These are phyloP conservation scores for Octomys mimax DNA, from an alignment of 2,797 vertebrate species.

Conservation along the genomic window DNA sequence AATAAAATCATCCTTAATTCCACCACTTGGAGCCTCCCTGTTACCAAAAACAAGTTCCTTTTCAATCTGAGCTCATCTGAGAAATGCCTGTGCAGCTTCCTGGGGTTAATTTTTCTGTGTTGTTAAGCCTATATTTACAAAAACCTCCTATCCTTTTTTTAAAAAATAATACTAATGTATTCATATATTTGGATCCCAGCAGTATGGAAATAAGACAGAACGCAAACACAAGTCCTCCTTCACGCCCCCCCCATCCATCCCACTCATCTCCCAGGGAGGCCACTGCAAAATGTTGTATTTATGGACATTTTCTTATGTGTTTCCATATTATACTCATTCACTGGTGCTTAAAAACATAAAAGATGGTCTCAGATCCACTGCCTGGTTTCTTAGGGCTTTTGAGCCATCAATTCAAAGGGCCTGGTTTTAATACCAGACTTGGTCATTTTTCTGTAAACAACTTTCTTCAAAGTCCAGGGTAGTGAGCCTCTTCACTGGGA, in stretches of 20 bases:
- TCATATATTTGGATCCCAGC: slow-evolving; percentile 62
- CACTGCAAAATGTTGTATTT: not conserved
- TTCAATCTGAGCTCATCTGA: slow-evolving; percentile 36
- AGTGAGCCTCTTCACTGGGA: not conserved
- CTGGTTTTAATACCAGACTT: slow-evolving; percentile 15
- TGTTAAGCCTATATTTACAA: slow-evolving; percentile 57
- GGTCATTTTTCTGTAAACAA: slow-evolving; percentile 37
- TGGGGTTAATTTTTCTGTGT: not conserved
- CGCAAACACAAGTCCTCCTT: not conserved
- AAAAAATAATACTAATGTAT: slow-evolving; percentile 56
- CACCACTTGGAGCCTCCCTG: not conserved
- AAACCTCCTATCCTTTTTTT: slow-evolving; percentile 18
- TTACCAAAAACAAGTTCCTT: slow-evolving; percentile 25
- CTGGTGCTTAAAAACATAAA: slow-evolving; percentile 43
- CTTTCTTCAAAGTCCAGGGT: slow-evolving; percentile 38
- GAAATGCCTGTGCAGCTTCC: not conserved
- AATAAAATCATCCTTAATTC: slow-evolving; percentile 10
- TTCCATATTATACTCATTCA: not conserved
- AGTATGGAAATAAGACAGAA: not conserved
- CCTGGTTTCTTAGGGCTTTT: slow-evolving; percentile 33
- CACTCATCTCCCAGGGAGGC: slow-evolving; percentile 3
- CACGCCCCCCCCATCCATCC: not conserved
- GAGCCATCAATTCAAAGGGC: not conserved
- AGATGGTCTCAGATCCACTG: not conserved
- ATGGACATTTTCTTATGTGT: slow-evolving; percentile 4